Conservation (phyloP, 2,797 vertebrate genomes). For the Spea hammondii region DNA sequence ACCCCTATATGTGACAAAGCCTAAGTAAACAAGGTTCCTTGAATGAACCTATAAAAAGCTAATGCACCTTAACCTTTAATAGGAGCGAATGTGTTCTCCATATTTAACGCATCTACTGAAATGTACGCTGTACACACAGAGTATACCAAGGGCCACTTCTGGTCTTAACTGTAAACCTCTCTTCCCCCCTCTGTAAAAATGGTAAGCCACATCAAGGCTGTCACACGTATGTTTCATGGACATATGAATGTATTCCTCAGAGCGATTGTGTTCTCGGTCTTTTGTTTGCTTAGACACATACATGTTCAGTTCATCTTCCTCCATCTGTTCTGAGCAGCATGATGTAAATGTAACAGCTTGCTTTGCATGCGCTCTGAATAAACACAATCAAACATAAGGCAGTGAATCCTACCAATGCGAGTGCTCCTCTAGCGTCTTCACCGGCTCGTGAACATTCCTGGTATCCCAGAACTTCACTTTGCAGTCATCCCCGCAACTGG, state of each 20-base stretch:
- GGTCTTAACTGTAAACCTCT: no score
- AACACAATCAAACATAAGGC: background rate
- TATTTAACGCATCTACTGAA: no score
- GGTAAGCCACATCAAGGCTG: background rate
- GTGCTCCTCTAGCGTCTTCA: constrained; percentile 93
- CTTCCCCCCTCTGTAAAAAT: no score
- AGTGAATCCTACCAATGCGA: constrained; percentile 83
- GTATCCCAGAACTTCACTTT: constrained; percentile 99
- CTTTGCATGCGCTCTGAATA: constrained; percentile 43
- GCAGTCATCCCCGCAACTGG: constrained; percentile 97
- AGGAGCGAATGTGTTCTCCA: no score
- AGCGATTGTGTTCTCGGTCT: constrained; percentile 25
- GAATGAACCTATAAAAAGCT: no score
- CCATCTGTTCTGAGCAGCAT: constrained; percentile 40
- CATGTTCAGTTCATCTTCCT: constrained; percentile 23
- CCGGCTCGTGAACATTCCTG: constrained; percentile 83
- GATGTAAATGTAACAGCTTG: constrained; percentile 40
- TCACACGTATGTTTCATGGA: constrained; percentile 11
- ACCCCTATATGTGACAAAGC: no score
- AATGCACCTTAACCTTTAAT: no score
- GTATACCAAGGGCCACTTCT: no score
- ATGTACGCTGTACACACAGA: no score
- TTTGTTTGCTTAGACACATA: constrained; percentile 43
- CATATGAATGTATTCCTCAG: constrained; percentile 1
- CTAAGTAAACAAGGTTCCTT: no score